Conservation (phyloP, 2,113 vertebrate species). For the Sakesphorus luctuosus region DNA sequence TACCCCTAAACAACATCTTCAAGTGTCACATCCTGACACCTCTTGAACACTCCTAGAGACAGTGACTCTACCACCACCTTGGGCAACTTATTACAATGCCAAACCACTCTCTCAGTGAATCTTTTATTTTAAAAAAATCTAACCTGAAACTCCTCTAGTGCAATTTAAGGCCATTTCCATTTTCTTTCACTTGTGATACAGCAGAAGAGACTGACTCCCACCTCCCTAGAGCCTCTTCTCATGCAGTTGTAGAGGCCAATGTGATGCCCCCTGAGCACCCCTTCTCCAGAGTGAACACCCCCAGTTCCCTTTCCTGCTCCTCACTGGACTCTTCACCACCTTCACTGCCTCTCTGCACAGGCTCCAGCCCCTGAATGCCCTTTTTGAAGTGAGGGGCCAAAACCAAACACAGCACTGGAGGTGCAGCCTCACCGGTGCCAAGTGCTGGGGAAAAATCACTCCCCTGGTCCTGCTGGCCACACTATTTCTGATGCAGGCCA, state of each 20-base stretch:
- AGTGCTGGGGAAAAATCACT: background rate
- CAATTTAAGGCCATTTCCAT: background rate
- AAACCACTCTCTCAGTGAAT: background rate
- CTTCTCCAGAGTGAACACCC: background rate
- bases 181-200: background rate
- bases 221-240: background rate
- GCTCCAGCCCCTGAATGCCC: background rate
- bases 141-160: background rate
- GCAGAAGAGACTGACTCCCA: background rate
- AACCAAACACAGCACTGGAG: background rate
- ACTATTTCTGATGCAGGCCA: background rate
- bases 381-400: background rate
- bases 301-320: background rate
- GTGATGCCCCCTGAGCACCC: background rate
- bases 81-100: background rate
- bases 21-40: background rate
- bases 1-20: background rate
- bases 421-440: background rate
- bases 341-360: too few species aligned
- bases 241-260: background rate
- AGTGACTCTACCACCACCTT: background rate
- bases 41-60: background rate
- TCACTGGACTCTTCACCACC: background rate
- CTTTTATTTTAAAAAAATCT: background rate
- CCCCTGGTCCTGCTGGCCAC: background rate